Base-by-base conservation (phyloP, 2,888 invertebrate species). In the Hypomecis atomaria region DNA sequence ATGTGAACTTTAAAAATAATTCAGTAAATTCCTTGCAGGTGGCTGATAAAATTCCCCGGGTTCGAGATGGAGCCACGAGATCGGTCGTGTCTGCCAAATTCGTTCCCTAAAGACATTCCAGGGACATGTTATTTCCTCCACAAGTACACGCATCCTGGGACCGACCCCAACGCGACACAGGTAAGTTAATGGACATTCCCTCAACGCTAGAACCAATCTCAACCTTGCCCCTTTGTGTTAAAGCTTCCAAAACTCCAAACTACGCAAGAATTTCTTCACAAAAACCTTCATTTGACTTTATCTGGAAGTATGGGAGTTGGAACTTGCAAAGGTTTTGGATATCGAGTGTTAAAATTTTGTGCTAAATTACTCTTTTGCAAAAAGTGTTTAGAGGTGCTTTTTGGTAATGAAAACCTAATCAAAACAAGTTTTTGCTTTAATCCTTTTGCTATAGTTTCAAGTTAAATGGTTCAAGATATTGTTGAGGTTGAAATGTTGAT, bases 121-220 rank as follows among this genome's bases (percentile, higher is more conserved):
- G 97, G 97, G 72, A 97, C 97, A 42, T 98, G 98, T 84, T 95
- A 98, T 90, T 98, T 98, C 87, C 94, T 98, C 59, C 95, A 95
- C 78, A 95, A 94, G 74, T 98, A 97, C 91, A 94, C 93, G 66
- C 96, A 97, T 85, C 95, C 95, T 0, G 94, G 94, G 6, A 90
- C 97, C 42, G 94, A 95, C 57, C 87, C 89, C 6, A 90, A 88
- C 5, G 92, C 94, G 43, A 87, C 95, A 0, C 92, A 96, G 89
- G 92, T 92, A 72, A 86, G 82, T 62, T 52, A 65, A 58, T 57
- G 38, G 56, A 53, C 60, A 43, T 50, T 23, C 10, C 34, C n/a
- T 11, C 49, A 11, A 9, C 5, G 4, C 38, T 38, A 40, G 47
- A 11, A 36, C 38, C 37, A 63, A 48, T 63, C 36, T 49, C 36